These are phyloP conservation scores for Drosophila watanabei DNA, from an alignment of 1,140 invertebrate species.

Conservation along the genomic window DNA sequence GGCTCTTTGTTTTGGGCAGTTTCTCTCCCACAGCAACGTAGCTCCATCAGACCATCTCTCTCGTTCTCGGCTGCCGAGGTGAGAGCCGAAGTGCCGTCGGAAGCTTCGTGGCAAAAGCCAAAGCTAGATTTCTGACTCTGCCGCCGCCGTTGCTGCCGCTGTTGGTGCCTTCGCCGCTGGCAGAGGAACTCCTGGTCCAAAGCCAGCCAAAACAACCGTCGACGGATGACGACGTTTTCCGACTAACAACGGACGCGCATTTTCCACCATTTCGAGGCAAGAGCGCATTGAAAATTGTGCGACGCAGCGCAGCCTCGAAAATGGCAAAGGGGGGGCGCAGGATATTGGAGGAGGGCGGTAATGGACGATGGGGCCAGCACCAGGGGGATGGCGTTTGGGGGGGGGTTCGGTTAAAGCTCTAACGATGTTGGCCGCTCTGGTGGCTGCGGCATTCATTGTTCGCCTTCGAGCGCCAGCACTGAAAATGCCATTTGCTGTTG, in stretches of 20 bases:
- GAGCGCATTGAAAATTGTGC: conserved; percentile 83
- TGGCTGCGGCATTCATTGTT: conserved; percentile 72
- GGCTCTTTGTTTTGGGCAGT: conserved; percentile 67
- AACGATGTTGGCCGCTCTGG: conserved; percentile 71
- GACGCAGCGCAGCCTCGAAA: conserved; percentile 73
- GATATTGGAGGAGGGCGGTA: conserved; percentile 1
- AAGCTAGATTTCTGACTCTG: conserved; percentile 43
- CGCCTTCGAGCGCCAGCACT: conserved; percentile 65
- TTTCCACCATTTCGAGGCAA: conserved; percentile 82
- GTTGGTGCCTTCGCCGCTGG: conserved; percentile 39
- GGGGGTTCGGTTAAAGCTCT: conserved; percentile 69
- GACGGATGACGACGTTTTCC: conserved; percentile 84
- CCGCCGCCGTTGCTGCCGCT: conserved; percentile 11
- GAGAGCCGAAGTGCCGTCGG: conserved; percentile 48
- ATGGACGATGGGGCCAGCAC: conserved; percentile 12
- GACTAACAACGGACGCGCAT: conserved; percentile 84
- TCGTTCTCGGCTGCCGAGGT: conserved; percentile 13
- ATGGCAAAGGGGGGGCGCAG: conserved; percentile 20
- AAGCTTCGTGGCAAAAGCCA: conserved; percentile 51
- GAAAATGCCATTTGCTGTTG: conserved; percentile 64
- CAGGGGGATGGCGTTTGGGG: conserved; percentile 2
- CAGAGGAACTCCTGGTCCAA: conserved; percentile 47
- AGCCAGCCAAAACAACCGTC: conserved; percentile 81
- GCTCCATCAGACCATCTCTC: conserved; percentile 8
- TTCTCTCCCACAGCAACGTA: conserved; percentile 25